Percentiles rank a stretch among this genome's conserved stretches.
Evolutionary conservation across 1,140 invertebrate species (phyloP).

Genomic region (Hyphantria cunea): DNA sequence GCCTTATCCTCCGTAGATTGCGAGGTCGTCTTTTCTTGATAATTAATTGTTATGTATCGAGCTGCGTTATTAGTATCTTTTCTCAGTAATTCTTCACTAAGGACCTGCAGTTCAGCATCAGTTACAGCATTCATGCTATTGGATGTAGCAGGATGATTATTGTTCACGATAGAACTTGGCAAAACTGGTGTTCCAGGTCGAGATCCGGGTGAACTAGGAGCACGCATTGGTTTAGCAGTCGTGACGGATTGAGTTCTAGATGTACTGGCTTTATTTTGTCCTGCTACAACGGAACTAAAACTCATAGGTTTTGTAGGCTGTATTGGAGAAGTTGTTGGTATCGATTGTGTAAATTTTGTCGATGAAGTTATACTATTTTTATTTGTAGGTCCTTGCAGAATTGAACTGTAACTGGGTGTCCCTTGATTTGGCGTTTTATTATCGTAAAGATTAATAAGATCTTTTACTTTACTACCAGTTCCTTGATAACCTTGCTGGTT

Average conservation of each 20-base stretch:
- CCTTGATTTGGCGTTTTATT: constrained; percentile 41
- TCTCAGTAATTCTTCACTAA: constrained; percentile 87
- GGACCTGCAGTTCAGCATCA: constrained; percentile 84
- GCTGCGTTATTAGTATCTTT: constrained; percentile 88
- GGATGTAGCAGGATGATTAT: constrained; percentile 52
- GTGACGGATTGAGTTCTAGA: constrained; percentile 12
- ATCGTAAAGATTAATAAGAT: constrained; percentile 70
- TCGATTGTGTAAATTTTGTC: constrained; percentile 28
- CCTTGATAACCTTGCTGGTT: constrained; percentile 38
- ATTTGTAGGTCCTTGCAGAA: constrained; percentile 48
- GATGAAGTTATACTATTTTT: constrained; percentile 30
- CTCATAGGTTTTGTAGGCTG: constrained; percentile 54
- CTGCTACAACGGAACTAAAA: constrained; percentile 56
- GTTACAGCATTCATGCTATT: constrained; percentile 40
- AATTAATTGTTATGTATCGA: constrained; percentile 85
- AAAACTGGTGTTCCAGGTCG: constrained; percentile 60
- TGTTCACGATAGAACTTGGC: constrained; percentile 67
- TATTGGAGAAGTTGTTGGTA: neutral
- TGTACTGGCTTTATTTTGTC: constrained; percentile 41
- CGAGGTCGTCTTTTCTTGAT: constrained; percentile 87
- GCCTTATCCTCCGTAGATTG: constrained; percentile 87
- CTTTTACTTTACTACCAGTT: constrained; percentile 55
- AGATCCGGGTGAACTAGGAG: constrained; percentile 37
- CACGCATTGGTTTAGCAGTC: constrained; percentile 39
- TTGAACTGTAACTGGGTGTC: constrained; percentile 65